Base-by-base conservation (phyloP, 2,888 invertebrate species). In the Cordilura impudica region DNA sequence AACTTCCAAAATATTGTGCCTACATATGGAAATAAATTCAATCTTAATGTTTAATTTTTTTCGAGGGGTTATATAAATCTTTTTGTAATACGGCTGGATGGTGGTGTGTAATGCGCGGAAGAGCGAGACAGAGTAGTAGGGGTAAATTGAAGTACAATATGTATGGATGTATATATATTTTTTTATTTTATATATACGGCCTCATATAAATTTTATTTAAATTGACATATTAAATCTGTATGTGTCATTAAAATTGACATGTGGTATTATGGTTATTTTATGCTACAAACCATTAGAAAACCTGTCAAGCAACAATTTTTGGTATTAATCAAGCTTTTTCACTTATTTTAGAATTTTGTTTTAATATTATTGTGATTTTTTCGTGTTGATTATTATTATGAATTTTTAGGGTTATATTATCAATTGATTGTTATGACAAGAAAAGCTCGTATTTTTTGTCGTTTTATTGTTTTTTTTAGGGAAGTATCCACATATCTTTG, bases 201-300 rank as follows among this genome's bases (percentile, higher is more conserved):
- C 79, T 63, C 58, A 65, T 63, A 87, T 87, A 87, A 86, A 86
- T 87, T 85, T 84, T 84, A 83, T 87, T 83, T 77, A 81, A 87
- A 87, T 86, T 87, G 87, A 88, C 87, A 87, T 82, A 85, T 88
- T 87, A 87, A 88, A 86, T 87, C 86, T 84, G 83, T 86, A 87
- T 85, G 85, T 87, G 88, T 87, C 88, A 83, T 83, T 82, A 77
- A 77, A 78, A 72, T 69, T 84, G 85, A 84, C 82, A 87, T 84
- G 86, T 84, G 84, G 85, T 81, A 86, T 87, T 87, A 84, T 79
- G 45, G 51, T 53, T 65, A 81, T 84, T 85, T 78, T 84, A 65
- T 69, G 78, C 63, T 63, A 26, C 26, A 70, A 49, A 43, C n/a
- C 29, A 60, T 73, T 81, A 56, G 66, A 69, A 81, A 82, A 82